phyloP scores from a whole-genome alignment of 2,888 invertebrate genomes.

The Zootermopsis nevadensis region DNA sequence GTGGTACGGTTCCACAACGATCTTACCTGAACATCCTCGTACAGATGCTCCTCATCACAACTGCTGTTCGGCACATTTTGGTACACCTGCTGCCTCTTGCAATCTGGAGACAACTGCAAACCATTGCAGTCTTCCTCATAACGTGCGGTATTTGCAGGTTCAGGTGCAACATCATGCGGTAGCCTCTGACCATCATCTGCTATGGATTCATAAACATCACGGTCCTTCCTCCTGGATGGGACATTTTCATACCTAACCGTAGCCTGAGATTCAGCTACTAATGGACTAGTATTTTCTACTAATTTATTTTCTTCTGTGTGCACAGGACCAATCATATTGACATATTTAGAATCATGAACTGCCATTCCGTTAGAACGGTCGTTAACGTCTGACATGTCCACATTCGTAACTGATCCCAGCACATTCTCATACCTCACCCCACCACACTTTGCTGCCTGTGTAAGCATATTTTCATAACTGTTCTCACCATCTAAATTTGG shows the following conservation, averaged over 20 bases:
- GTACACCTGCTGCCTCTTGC: conserved; percentile 14
- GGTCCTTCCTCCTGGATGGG: conserved; percentile 9
- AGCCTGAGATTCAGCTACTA: conserved; percentile 42
- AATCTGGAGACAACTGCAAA: not conserved
- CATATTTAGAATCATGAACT: conserved; percentile 5
- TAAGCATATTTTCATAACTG: conserved; percentile 33
- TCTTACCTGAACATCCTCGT: conserved; percentile 68
- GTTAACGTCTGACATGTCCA: not conserved
- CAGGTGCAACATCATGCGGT: not conserved
- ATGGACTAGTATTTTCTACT: not conserved
- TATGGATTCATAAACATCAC: conserved; percentile 32
- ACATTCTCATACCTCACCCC: conserved; percentile 22
- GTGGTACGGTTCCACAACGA: not conserved
- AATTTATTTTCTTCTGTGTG: not conserved
- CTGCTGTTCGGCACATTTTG: conserved; percentile 22
- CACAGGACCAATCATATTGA: conserved; percentile 3
- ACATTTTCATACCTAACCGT: conserved; percentile 50
- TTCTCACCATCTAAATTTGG: conserved; percentile 36
- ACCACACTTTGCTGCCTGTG: not conserved
- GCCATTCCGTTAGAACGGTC: not conserved
- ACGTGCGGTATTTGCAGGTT: not conserved
- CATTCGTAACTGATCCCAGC: conserved; percentile 1
- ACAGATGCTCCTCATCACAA: conserved; percentile 63
- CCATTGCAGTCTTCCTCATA: not conserved
- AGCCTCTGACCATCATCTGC: not conserved